Conservation (phyloP, 2,888 invertebrate species). For the Cosmopolites sordidus region DNA sequence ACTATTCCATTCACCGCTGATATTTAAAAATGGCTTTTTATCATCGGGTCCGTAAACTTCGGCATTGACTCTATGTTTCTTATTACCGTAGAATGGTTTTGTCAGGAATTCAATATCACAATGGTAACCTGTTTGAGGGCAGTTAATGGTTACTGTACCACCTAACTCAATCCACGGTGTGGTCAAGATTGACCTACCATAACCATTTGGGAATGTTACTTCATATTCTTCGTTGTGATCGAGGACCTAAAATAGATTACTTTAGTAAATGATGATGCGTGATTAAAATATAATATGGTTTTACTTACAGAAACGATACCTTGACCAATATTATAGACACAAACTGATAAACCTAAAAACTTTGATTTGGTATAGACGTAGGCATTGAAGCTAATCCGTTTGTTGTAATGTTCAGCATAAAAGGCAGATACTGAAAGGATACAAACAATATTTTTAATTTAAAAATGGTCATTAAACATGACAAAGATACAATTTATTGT, state of each 20-base stretch:
- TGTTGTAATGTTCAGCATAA: constrained; percentile 93
- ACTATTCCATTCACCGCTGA: constrained; percentile 97
- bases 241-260: constrained; percentile 52
- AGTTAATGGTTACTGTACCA: constrained; percentile 84
- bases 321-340: constrained; percentile 95
- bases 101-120: constrained; percentile 94
- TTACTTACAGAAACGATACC: constrained; percentile 69
- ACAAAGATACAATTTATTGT: too few relatives aligned
- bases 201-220: constrained; percentile 96
- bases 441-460: too few relatives aligned
- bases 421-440: constrained; percentile 87
- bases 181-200: constrained; percentile 95
- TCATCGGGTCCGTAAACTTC: constrained; percentile 77
- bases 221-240: constrained; percentile 92
- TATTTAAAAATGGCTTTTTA: constrained; percentile 83
- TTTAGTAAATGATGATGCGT: background rate
- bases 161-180: constrained; percentile 99
- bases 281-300: background rate
- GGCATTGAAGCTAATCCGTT: constrained; percentile 87
- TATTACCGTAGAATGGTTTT: constrained; percentile 97
- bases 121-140: constrained; percentile 85
- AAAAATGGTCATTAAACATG: too few relatives aligned
- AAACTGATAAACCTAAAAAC: constrained; percentile 94
- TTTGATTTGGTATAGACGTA: constrained; percentile 99
- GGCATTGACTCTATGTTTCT: constrained; percentile 82